A percentile compares a stretch with the other conserved stretches of the same genome.
These are phyloP conservation scores for Corythornis vintsioides DNA, from an alignment of 2,113 vertebrate species.

Conservation along the genomic window DNA sequence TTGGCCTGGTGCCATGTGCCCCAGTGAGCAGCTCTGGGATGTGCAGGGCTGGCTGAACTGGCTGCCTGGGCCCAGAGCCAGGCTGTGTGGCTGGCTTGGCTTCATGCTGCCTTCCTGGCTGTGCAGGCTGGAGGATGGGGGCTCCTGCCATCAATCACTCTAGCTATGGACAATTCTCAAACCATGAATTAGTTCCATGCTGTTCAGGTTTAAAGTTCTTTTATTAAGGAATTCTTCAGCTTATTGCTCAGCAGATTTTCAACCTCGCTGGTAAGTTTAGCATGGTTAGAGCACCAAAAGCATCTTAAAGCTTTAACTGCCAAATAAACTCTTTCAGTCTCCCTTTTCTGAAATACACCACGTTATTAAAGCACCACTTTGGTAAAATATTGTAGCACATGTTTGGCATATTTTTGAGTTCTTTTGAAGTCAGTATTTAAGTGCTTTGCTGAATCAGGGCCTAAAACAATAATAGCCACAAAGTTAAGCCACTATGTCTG, in stretches of 20 bases:
- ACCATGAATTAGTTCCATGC: neutral
- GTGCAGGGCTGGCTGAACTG: conserved; percentile 23
- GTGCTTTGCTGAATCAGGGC: conserved; percentile 40
- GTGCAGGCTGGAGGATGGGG: conserved; percentile 8
- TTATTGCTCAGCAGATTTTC: conserved; percentile 53
- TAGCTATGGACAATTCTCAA: conserved; percentile 38
- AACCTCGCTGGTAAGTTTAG: neutral
- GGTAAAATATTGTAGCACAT: neutral
- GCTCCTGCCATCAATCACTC: conserved; percentile 23
- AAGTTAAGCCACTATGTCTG: neutral
- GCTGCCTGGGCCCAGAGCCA: conserved; percentile 46
- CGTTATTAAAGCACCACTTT: neutral
- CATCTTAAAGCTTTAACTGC: neutral
- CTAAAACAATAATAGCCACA: conserved; percentile 10
- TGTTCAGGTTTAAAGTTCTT: neutral
- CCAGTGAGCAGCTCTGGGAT: neutral
- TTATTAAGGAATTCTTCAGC: conserved; percentile 19
- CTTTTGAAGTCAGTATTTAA: conserved; percentile 38
- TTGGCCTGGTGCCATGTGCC: conserved; percentile 38
- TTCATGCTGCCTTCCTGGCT: neutral
- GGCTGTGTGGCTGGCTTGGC: conserved; percentile 26
- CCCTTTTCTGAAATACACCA: neutral
- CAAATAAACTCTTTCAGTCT: neutral
- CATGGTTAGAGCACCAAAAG: neutral
- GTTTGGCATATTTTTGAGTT: neutral